Evolutionary conservation across 2,113 vertebrate genomes (phyloP).

Genomic region (Mobula hypostoma): DNA sequence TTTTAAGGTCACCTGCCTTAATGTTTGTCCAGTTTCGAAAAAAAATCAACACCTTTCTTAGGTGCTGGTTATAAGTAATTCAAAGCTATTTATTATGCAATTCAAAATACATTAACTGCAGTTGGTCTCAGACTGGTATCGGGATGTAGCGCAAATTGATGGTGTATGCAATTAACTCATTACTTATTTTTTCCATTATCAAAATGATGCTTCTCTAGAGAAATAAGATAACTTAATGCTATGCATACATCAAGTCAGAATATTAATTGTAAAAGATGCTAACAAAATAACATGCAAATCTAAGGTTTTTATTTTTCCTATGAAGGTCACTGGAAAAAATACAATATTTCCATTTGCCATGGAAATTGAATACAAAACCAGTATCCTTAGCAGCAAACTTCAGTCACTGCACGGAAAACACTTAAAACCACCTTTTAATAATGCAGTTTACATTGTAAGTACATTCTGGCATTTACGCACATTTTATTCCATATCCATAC

Average conservation of each 20-base stretch:
- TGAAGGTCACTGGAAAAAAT: not conserved
- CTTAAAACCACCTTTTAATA: no score
- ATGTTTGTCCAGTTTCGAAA: not conserved
- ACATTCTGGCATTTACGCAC: no score
- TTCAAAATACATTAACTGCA: slow-evolving; percentile 17
- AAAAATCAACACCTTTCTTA: not conserved
- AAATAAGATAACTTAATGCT: slow-evolving; percentile 7
- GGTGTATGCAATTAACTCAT: slow-evolving; percentile 21
- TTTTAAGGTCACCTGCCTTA: not conserved
- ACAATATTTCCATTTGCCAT: not conserved
- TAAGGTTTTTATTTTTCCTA: not conserved
- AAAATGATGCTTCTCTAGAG: slow-evolving; percentile 21
- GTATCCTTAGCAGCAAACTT: not conserved
- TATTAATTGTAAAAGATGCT: not conserved
- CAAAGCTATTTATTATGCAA: slow-evolving; percentile 3
- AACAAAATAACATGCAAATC: slow-evolving; percentile 12
- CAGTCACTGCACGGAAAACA: no score
- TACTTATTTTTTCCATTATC: slow-evolving; percentile 33
- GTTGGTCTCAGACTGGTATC: not conserved
- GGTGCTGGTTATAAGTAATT: not conserved
- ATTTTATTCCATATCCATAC: no score
- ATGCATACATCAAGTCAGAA: not conserved
- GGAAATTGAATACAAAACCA: not conserved
- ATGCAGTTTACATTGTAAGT: no score
- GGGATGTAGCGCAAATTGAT: slow-evolving; percentile 1